Conservation (phyloP, 2,888 invertebrate genomes). For the Pherbina coryleti region DNA sequence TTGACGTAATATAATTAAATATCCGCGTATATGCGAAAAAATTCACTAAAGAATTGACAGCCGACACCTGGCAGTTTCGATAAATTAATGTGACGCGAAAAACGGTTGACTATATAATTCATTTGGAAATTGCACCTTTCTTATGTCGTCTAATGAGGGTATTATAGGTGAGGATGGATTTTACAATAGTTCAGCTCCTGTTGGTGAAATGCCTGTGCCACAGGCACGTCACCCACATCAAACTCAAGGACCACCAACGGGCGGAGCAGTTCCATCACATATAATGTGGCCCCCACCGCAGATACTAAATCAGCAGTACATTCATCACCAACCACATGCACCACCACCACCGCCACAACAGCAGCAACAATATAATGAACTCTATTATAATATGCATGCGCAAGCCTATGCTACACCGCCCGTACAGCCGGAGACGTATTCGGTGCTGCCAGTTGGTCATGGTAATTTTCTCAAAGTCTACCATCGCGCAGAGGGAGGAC, state of each 20-base stretch:
- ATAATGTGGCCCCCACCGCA: constrained; percentile 51
- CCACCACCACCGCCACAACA: constrained; percentile 44
- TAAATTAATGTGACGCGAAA: too few relatives aligned
- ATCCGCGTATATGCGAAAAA: too few relatives aligned
- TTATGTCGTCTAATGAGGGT: constrained; percentile 42
- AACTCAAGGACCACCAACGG: constrained; percentile 48
- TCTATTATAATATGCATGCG: constrained; percentile 58
- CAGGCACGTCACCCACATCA: constrained; percentile 28
- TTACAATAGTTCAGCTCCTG: constrained; percentile 5
- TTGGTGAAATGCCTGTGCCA: constrained; percentile 8
- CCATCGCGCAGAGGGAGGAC: constrained; percentile 61
- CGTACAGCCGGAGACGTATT: constrained; percentile 64
- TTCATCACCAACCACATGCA: constrained; percentile 41
- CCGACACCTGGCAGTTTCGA: not conserved
- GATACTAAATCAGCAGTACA: constrained; percentile 37
- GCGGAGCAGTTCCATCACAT: constrained; percentile 41
- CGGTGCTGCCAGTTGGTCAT: constrained; percentile 66
- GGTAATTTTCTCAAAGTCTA: constrained; percentile 69
- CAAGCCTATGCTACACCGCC: constrained; percentile 48
- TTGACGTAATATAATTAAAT: too few relatives aligned
- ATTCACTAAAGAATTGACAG: not conserved
- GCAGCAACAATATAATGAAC: constrained; percentile 60
- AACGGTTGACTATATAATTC: not conserved
- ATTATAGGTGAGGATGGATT: constrained; percentile 35
- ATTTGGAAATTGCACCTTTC: constrained; percentile 4